A percentile compares a stretch with the other conserved stretches of the same genome.
Conservation (phyloP, 2,113 vertebrate genomes). For the Neodon shergylaensis region DNA sequence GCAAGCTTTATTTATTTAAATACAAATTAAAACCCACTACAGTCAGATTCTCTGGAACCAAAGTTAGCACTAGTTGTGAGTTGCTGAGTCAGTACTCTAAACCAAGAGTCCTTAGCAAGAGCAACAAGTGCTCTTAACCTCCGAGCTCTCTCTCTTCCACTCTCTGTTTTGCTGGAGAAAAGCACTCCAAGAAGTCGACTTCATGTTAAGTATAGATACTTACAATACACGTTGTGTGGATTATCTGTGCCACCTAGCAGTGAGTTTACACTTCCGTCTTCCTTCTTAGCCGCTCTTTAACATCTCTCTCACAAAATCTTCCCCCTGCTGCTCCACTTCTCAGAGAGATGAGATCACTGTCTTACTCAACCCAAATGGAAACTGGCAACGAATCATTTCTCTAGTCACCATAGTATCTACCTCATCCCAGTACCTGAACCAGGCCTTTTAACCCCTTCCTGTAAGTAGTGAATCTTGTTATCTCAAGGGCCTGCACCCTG, state of each 20-base stretch:
- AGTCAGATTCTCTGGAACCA: background rate
- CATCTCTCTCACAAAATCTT: background rate
- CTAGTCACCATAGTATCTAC: background rate
- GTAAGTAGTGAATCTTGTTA: background rate
- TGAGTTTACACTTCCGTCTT: background rate
- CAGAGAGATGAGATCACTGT: background rate
- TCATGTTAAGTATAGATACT: background rate
- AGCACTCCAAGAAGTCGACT: background rate
- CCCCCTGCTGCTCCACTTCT: background rate
- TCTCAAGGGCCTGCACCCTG: background rate
- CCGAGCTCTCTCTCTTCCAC: background rate
- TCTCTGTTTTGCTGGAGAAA: background rate
- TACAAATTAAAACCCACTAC: too few relatives aligned
- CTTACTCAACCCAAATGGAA: background rate
- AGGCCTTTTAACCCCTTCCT: background rate
- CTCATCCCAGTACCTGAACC: background rate
- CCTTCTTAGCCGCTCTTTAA: background rate
- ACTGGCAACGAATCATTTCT: background rate
- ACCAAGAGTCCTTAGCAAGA: background rate
- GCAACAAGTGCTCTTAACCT: background rate
- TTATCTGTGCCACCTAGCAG: background rate
- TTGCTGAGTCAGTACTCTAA: background rate
- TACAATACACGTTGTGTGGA: background rate
- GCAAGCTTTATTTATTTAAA: too few relatives aligned
- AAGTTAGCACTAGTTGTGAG: background rate